These are phyloP conservation scores for Perdita meconis DNA, from an alignment of 2,888 invertebrate genomes.

Conservation along the genomic window DNA sequence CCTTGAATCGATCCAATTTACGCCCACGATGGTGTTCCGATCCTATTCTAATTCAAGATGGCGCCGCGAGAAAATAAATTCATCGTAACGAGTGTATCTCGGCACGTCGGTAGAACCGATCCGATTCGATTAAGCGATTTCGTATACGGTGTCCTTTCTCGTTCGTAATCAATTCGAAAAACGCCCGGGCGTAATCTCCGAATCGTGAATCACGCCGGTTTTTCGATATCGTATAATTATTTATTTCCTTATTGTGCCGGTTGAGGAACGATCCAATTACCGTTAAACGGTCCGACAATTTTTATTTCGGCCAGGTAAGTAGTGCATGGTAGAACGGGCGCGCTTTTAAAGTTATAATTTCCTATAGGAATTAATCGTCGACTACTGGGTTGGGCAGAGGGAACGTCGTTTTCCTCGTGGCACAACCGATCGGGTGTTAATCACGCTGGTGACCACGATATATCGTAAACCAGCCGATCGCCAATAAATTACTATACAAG, in stretches of 20 bases:
- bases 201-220: constrained; percentile 3
- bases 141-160: not conserved
- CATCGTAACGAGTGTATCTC: not conserved
- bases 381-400: constrained; percentile 53
- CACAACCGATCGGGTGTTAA: constrained; percentile 71
- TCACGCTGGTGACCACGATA: constrained; percentile 65
- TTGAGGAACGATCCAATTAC: constrained; percentile 59
- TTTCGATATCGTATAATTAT: constrained; percentile 45
- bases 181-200: constrained; percentile 2
- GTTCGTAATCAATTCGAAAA: constrained; percentile 11
- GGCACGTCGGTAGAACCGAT: not conserved
- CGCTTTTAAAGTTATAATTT: constrained; percentile 57
- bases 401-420: constrained; percentile 56
- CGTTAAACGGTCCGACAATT: constrained; percentile 33
- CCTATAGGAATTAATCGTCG: constrained; percentile 59
- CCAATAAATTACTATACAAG: constrained; percentile 57
- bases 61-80: not conserved
- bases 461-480: constrained; percentile 65
- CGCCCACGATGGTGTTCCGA: not conserved
- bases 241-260: constrained; percentile 45
- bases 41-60: constrained; percentile 3
- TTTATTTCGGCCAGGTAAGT: constrained; percentile 35
- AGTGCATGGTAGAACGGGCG: not conserved
- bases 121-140: constrained; percentile 7
- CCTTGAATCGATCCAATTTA: constrained; percentile 21